phyloP scores from a whole-genome alignment of 2,113 vertebrate species.

The Hippocampus comes region DNA sequence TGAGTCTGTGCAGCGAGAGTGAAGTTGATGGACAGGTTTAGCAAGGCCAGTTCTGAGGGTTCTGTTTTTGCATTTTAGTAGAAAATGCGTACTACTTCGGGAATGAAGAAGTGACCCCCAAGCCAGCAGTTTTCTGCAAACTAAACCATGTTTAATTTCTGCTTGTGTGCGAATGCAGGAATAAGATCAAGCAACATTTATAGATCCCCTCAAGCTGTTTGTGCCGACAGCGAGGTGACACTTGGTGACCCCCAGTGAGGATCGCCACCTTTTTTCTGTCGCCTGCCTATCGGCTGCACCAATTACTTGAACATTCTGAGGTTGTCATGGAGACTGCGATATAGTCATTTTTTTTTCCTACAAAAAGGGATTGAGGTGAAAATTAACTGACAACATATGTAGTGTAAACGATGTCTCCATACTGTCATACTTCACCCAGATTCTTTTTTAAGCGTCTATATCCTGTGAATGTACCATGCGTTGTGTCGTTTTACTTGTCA shows the following conservation, averaged over 20 bases:
- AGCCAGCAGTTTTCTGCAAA: neutral
- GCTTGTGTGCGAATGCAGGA: conserved; percentile 16
- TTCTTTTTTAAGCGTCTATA: neutral
- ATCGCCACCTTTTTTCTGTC: conserved; percentile 10
- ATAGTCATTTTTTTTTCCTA: conserved; percentile 51
- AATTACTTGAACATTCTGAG: conserved; percentile 49
- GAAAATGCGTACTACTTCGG: conserved; percentile 28
- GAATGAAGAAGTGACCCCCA: conserved; percentile 12
- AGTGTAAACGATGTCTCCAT: conserved; percentile 20
- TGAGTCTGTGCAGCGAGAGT: neutral
- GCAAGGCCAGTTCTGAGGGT: conserved; percentile 25
- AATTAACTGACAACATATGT: conserved; percentile 27
- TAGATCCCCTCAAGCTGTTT: conserved; percentile 55
- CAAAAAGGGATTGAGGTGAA: conserved; percentile 42
- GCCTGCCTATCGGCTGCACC: conserved; percentile 37
- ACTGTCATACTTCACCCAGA: conserved; percentile 7
- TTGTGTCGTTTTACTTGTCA: too few relatives aligned
- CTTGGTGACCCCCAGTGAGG: conserved; percentile 42
- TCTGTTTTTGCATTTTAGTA: conserved; percentile 35
- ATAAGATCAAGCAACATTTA: conserved; percentile 39
- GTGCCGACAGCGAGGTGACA: conserved; percentile 44
- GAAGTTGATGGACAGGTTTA: conserved; percentile 7
- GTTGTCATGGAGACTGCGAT: conserved; percentile 66
- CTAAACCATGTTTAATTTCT: conserved; percentile 18
- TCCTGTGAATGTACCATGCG: neutral